Conservation (phyloP, 2,113 vertebrate genomes). For the Fulmarus glacialis region DNA sequence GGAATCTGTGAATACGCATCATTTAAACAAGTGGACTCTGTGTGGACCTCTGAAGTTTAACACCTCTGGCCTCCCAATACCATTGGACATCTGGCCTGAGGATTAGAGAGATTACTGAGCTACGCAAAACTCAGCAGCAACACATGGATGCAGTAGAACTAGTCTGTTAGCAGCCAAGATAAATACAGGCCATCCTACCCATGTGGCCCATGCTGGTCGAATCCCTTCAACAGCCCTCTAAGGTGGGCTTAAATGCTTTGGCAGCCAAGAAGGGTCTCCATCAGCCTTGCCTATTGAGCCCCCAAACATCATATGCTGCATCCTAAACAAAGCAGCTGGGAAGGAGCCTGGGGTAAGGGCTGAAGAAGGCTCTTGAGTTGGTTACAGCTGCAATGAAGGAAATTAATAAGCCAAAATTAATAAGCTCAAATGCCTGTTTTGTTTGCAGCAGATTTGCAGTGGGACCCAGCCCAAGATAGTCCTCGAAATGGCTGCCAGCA, state of each 20-base stretch:
- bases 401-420: slow-evolving; percentile 18
- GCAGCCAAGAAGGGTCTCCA: background rate
- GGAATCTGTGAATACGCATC: background rate
- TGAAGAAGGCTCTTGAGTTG: background rate
- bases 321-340: background rate
- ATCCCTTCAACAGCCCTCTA: background rate
- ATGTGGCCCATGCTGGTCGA: background rate
- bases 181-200: background rate
- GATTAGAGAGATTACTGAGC: background rate
- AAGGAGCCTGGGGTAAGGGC: background rate
- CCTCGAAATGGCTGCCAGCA: background rate
- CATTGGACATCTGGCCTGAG: background rate
- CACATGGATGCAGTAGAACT: background rate
- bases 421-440: background rate
- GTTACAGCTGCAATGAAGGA: background rate
- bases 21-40: background rate
- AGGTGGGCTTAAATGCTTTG: background rate
- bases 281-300: background rate
- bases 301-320: background rate
- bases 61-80: background rate
- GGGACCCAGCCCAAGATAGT: background rate
- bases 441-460: background rate
- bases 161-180: background rate
- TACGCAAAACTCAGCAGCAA: background rate
- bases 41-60: background rate